Evolutionary conservation across 1,140 invertebrate genomes (phyloP).

Genomic region (Drosophila ironensis): DNA sequence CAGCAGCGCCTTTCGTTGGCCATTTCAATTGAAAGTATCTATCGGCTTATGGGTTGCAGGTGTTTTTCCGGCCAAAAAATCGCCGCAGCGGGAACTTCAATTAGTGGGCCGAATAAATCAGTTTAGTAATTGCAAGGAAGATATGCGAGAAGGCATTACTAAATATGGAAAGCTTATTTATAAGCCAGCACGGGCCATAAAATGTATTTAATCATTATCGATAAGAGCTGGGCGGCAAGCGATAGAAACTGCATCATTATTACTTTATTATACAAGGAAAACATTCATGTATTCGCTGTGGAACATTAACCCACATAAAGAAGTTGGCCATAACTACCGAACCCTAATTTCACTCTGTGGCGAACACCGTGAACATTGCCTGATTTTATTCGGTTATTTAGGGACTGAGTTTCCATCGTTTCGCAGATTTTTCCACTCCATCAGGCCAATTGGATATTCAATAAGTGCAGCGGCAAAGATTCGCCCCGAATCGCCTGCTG

Average conservation of each 20-base stretch:
- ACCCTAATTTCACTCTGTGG: neutral
- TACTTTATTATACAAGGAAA: too few relatives aligned
- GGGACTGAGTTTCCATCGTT: neutral
- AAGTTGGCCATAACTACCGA: too few relatives aligned
- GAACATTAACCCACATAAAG: too few relatives aligned
- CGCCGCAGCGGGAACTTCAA: constrained; percentile 32
- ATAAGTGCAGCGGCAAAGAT: constrained; percentile 13
- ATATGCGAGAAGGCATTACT: constrained; percentile 1
- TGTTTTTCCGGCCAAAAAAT: constrained; percentile 56
- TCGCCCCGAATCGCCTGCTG: constrained; percentile 16
- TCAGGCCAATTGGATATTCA: constrained; percentile 24
- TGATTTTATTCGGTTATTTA: neutral
- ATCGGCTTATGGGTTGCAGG: constrained; percentile 67
- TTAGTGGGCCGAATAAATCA: constrained; percentile 65
- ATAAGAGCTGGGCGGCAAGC: too few relatives aligned
- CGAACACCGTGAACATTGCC: neutral
- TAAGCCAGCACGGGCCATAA: neutral
- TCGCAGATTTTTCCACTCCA: constrained; percentile 14
- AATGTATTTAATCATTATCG: neutral
- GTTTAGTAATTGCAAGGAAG: constrained; percentile 38
- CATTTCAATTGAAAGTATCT: constrained; percentile 73
- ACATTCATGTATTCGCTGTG: too few relatives aligned
- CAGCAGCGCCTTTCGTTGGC: constrained; percentile 30
- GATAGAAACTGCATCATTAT: too few relatives aligned
- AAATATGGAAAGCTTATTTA: neutral